These are phyloP conservation scores for Thamnaconus septentrionalis DNA, from an alignment of 2,113 vertebrate genomes.

Conservation along the genomic window DNA sequence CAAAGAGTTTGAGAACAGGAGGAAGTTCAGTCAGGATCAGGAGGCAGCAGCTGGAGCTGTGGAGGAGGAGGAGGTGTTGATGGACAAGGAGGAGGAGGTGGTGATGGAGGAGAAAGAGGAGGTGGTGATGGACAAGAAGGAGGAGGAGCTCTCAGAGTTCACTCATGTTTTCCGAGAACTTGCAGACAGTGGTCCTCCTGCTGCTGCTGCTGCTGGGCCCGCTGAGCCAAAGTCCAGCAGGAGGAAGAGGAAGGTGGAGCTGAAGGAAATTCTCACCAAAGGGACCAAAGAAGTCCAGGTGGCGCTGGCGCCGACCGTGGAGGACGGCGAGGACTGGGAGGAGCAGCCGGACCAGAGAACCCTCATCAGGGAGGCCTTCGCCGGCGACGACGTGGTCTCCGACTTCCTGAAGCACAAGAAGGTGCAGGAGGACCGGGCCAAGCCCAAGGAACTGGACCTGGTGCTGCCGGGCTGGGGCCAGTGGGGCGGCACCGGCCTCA, in stretches of 20 bases:
- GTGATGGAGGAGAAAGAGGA: too few relatives aligned
- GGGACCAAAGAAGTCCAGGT: slow-evolving; percentile 57
- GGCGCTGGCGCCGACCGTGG: slow-evolving; percentile 48
- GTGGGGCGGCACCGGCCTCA: slow-evolving; percentile 85
- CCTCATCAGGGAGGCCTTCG: slow-evolving; percentile 90
- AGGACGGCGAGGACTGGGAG: slow-evolving; percentile 73
- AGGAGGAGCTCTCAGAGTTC: slow-evolving; percentile 64
- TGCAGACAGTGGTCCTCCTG: slow-evolving; percentile 13
- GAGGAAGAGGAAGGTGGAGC: slow-evolving; percentile 75
- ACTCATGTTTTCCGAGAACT: slow-evolving; percentile 65
- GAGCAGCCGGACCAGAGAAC: slow-evolving; percentile 76
- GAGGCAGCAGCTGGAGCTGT: slow-evolving; percentile 4
- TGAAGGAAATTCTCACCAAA: slow-evolving; percentile 78
- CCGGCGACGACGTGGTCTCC: slow-evolving; percentile 85
- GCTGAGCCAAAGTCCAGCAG: slow-evolving; percentile 43
- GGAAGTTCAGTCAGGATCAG: slow-evolving; percentile 54
- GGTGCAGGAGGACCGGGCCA: slow-evolving; percentile 70
- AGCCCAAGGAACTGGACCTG: slow-evolving; percentile 79
- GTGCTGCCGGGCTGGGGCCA: slow-evolving; percentile 93
- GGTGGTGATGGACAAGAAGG: slow-evolving; percentile 46
- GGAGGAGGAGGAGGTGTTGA: not conserved
- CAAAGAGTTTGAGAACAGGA: slow-evolving; percentile 76
- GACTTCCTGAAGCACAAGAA: slow-evolving; percentile 90
- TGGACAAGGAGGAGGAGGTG: not conserved
- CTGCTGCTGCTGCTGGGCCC: too few relatives aligned